Conservation (phyloP, 2,888 invertebrate genomes). For the Acanthosepion pharaonis region DNA sequence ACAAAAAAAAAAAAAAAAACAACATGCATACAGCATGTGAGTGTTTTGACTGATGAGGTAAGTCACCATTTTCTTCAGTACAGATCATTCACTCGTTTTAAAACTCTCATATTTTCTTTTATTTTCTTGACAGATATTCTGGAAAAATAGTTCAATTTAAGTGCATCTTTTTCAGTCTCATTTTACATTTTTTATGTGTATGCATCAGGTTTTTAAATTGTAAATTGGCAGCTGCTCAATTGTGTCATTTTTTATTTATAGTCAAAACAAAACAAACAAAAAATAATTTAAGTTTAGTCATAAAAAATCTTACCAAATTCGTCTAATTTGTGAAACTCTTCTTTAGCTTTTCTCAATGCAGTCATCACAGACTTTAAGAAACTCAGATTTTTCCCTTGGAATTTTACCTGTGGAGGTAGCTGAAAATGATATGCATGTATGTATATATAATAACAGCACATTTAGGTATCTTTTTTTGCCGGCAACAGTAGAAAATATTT, state of each 20-base stretch:
- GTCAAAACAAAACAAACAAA: neutral
- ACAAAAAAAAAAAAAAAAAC: too few species aligned
- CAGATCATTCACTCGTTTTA: too few species aligned
- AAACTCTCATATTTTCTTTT: too few species aligned
- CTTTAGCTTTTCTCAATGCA: slow-evolving; percentile 52
- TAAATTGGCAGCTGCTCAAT: too few species aligned
- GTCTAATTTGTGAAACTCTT: slow-evolving; percentile 47
- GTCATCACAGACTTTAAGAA: slow-evolving; percentile 53
- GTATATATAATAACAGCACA: neutral
- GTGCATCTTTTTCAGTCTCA: too few species aligned
- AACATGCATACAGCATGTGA: too few species aligned
- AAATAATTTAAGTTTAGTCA: neutral
- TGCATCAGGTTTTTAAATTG: too few species aligned
- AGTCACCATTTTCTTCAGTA: too few species aligned
- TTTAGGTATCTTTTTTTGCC: neutral
- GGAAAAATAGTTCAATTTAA: too few species aligned
- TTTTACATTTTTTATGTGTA: too few species aligned
- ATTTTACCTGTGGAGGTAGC: slow-evolving; percentile 61
- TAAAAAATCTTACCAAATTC: neutral
- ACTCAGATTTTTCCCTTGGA: slow-evolving; percentile 57
- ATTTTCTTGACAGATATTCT: too few species aligned
- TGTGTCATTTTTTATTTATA: neutral
- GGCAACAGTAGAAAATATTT: neutral
- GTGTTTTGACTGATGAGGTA: too few species aligned
- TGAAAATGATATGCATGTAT: slow-evolving; percentile 49